A percentile compares a stretch with the other conserved stretches of the same genome.
These are phyloP conservation scores for Heliangelus exortis DNA, from an alignment of 2,797 vertebrate genomes.

Conservation along the genomic window DNA sequence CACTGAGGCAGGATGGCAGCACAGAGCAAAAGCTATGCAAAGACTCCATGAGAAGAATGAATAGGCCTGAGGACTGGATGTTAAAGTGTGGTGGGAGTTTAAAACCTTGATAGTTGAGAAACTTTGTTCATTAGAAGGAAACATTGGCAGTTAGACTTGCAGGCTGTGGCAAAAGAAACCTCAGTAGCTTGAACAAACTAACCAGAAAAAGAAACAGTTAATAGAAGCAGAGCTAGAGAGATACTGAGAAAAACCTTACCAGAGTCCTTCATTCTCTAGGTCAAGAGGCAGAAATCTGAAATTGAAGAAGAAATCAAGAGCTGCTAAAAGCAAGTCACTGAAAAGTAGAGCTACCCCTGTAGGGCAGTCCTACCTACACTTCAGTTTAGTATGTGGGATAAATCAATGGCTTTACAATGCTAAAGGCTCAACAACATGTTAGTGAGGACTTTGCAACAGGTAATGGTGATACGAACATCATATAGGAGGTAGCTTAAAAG, in stretches of 20 bases:
- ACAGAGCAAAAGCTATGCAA: background rate
- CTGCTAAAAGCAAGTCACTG: background rate
- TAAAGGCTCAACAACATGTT: background rate
- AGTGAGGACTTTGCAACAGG: background rate
- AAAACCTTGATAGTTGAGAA: background rate
- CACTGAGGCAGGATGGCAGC: background rate
- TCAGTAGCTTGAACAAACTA: background rate
- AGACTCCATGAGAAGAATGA: background rate
- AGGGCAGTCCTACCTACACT: background rate
- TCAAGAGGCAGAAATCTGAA: background rate
- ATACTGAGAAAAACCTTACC: background rate
- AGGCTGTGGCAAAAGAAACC: background rate
- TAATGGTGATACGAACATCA: background rate
- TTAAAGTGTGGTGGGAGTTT: background rate
- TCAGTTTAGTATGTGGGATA: accelerated
- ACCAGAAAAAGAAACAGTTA: background rate
- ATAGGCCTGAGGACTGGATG: background rate
- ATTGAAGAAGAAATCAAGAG: background rate
- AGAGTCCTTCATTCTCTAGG: background rate
- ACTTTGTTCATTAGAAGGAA: background rate
- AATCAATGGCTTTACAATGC: accelerated
- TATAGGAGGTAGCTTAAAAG: background rate
- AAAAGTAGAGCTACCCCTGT: background rate
- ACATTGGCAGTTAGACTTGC: background rate
- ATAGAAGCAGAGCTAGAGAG: background rate